Evolutionary conservation across 2,797 vertebrate species (phyloP), one percentile per base, ranked within the genome.

Genomic region (Cyprinodon diabolis): DNA sequence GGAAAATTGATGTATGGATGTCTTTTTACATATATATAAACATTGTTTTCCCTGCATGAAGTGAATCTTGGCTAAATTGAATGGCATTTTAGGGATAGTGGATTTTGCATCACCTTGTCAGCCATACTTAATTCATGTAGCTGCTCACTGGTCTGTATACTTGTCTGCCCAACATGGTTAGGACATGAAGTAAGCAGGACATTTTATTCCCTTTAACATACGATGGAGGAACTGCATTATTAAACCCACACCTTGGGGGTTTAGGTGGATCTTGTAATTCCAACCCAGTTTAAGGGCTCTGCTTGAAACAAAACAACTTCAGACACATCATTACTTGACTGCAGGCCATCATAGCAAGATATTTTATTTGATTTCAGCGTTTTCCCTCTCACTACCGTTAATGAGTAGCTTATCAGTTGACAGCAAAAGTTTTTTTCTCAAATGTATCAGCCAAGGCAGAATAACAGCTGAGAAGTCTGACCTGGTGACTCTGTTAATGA

Each of bases 291-390:
- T 45, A 6, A 63, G 43, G 37, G 43, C 60, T 6, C 5, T 6
- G 19, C 8, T 45, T 10, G 7, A 10, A 4, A 60, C 9, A 58
- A 55, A n/a, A 55, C n/a, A 55, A 12, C 11, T 17, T 21, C 37
- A 63, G 15, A 37, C 57, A 83, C 86, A 83, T 86, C 80, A 72
- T 74, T 23, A 84, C 86, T 81, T 47, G 84, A 88, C 79, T 84
- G 68, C 85, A 88, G 86, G 72, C 82, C 58, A 40, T 83, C 84
- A 79, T 67, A 65, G 72, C 15, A 68, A 87, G 86, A 85, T 78
- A 66, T 80, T 83, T 82, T 83, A 30, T 30, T 82, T 74, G 35
- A 71, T 83, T 81, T 83, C 72, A 77, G 52, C 43, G 49, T 84
- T 70, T 85, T 74, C 45, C 68, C 75, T 54, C 62, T 7, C 25